Conservation (phyloP, 1,140 invertebrate genomes). For the Popillia japonica region DNA sequence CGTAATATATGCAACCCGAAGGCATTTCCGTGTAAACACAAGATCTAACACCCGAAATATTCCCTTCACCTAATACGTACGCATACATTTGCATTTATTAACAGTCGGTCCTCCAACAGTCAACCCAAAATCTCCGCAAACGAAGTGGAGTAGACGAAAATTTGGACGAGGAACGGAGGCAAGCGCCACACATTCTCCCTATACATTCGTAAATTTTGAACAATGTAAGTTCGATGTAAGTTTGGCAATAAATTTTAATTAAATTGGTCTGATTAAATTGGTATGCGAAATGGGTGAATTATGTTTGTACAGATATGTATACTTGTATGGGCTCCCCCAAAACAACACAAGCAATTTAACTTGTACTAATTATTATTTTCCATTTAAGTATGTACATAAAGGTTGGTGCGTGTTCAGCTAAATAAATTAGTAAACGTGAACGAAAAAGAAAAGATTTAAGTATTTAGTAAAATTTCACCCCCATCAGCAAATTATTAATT, state of each 20-base stretch:
- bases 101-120: not conserved
- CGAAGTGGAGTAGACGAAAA: not conserved
- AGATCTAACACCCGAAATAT: slow-evolving; percentile 14
- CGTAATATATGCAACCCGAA: slow-evolving; percentile 18
- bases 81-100: slow-evolving; percentile 11
- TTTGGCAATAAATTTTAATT: slow-evolving; percentile 11
- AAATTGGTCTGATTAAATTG: slow-evolving; percentile 11
- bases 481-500: too few relatives aligned
- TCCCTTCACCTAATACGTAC: not conserved
- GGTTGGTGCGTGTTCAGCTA: too few relatives aligned
- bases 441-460: too few relatives aligned
- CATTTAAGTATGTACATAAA: not conserved
- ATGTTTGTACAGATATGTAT: not conserved
- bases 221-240: slow-evolving; percentile 14
- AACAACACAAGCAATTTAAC: not conserved
- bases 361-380: slow-evolving; percentile 6
- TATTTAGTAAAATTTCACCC: too few relatives aligned
- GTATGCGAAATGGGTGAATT: not conserved
- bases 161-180: not conserved
- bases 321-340: not conserved
- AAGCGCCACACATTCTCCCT: not conserved
- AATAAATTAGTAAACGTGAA: too few relatives aligned
- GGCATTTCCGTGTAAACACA: slow-evolving; percentile 9
- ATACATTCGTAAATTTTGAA: slow-evolving; percentile 3
- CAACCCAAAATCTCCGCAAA: not conserved